Percentiles rank a stretch among this genome's conserved stretches.
Evolutionary conservation across 2,888 invertebrate genomes (phyloP).

Genomic region (Lamellibrachia satsuma): DNA sequence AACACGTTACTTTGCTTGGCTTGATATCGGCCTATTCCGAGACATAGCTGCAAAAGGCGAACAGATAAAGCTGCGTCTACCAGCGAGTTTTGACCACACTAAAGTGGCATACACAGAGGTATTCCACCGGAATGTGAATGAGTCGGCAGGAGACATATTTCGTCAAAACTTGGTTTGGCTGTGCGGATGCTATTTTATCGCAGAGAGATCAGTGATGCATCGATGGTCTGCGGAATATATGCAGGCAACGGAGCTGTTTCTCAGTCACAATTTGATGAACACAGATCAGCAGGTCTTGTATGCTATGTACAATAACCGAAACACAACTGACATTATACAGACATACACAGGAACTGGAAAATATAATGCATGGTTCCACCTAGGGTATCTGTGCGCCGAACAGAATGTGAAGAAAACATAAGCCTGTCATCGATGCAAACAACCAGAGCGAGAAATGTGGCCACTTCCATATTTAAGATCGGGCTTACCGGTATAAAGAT

Average conservation of each 20-base stretch:
- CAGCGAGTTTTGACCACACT: slow-evolving; percentile 42
- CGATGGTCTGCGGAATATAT: background rate
- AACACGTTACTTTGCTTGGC: slow-evolving; percentile 55
- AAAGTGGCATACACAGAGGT: slow-evolving; percentile 28
- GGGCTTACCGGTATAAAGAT: too few species aligned
- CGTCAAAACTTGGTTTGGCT: background rate
- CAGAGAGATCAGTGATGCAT: background rate
- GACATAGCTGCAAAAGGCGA: slow-evolving; percentile 37
- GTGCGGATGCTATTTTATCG: background rate
- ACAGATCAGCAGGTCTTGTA: slow-evolving; percentile 24
- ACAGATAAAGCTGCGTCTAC: slow-evolving; percentile 41
- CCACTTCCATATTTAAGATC: too few species aligned
- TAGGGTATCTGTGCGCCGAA: background rate
- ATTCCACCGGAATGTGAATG: background rate
- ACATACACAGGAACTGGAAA: background rate
- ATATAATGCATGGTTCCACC: background rate
- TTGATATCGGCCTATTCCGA: slow-evolving; percentile 57
- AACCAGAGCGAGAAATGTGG: too few species aligned
- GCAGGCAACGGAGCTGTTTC: background rate
- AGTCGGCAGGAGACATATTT: background rate
- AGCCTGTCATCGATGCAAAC: background rate
- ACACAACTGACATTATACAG: background rate
- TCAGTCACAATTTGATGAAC: slow-evolving; percentile 17
- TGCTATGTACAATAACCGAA: background rate
- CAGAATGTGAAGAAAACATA: background rate